Conservation (phyloP, 2,113 vertebrate species). For the Zosterops lateralis region DNA sequence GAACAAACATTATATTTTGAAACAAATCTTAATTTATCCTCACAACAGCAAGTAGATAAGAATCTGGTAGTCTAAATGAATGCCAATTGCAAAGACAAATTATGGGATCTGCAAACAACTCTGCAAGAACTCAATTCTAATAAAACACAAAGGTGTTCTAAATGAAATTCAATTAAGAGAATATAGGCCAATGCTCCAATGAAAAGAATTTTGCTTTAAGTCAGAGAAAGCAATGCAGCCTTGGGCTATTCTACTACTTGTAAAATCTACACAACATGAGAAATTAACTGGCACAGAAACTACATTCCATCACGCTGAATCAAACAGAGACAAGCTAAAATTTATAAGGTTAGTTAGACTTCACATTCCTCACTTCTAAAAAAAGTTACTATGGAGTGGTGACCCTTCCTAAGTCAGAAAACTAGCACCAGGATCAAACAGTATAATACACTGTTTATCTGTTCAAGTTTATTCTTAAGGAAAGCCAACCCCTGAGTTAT, state of each 20-base stretch:
- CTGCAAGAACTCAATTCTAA: background rate
- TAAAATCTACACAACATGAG: background rate
- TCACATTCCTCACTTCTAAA: background rate
- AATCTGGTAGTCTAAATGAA: constrained; percentile 37
- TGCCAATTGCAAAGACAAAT: constrained; percentile 45
- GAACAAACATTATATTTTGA: constrained; percentile 10
- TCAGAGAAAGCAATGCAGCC: background rate
- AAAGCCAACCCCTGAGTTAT: background rate
- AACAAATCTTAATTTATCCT: constrained; percentile 49
- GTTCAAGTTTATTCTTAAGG: background rate
- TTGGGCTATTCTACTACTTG: background rate
- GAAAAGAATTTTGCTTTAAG: constrained; percentile 3
- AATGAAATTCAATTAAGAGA: constrained; percentile 17
- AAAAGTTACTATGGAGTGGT: background rate
- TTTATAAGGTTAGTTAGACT: background rate
- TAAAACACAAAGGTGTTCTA: constrained; percentile 13
- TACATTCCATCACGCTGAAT: background rate
- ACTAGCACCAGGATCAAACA: background rate
- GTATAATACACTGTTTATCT: background rate
- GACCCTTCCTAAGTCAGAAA: background rate
- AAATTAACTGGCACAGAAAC: constrained; percentile 32
- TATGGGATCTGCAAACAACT: constrained; percentile 49
- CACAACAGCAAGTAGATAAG: constrained; percentile 32
- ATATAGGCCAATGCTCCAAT: background rate
- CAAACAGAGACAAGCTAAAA: constrained; percentile 1